Evolutionary conservation across 2,888 invertebrate genomes (phyloP).

Genomic region (Tromatobia lineatoria): DNA sequence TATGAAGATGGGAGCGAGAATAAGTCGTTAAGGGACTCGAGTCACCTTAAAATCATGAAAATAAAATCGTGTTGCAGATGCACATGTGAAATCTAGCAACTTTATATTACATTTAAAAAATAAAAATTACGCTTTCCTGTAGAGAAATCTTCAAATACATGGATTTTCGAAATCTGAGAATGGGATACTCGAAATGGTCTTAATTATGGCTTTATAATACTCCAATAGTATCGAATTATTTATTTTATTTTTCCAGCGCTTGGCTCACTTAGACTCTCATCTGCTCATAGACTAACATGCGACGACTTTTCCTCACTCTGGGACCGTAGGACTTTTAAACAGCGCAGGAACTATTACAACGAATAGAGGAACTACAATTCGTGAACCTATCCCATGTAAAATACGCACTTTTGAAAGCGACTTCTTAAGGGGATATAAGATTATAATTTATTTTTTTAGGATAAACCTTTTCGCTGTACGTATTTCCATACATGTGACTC

Average conservation of each 20-base stretch:
- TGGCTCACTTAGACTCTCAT: no score
- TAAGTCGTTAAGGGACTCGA: background rate
- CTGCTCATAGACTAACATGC: background rate
- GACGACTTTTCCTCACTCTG: background rate
- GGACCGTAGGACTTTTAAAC: conserved; percentile 8
- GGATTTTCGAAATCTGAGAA: no score
- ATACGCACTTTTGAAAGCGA: conserved; percentile 24
- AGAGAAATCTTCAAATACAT: no score
- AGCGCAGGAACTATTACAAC: conserved; percentile 27
- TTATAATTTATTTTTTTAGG: background rate
- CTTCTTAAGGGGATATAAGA: background rate
- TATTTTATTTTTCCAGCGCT: no score
- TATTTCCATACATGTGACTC: background rate
- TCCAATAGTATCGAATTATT: no score
- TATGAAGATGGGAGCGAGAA: background rate
- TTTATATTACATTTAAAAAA: no score
- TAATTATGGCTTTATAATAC: no score
- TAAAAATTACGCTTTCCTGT: no score
- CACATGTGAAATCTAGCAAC: no score
- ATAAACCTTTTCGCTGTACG: background rate
- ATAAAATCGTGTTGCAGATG: no score
- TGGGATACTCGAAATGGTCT: no score
- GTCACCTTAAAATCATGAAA: no score
- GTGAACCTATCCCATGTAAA: conserved; percentile 2
- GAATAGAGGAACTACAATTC: conserved; percentile 44